These are phyloP conservation scores for Protonemura montana DNA, from an alignment of 2,888 invertebrate species.

Conservation along the genomic window DNA sequence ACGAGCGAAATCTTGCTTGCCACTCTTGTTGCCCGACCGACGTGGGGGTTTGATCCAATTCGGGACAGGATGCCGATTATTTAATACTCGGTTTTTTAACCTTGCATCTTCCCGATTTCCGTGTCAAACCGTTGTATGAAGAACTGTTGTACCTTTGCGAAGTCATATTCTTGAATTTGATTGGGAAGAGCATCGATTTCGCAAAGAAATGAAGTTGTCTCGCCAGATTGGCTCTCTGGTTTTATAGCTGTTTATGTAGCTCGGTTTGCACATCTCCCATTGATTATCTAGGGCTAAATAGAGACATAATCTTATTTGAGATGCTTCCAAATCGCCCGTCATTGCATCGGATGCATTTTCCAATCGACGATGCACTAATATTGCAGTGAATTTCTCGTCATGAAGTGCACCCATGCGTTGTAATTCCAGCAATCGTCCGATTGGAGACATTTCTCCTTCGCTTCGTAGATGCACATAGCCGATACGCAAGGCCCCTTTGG, in stretches of 20 bases:
- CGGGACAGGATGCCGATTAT: constrained; percentile 8
- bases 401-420: background rate
- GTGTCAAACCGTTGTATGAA: too few species aligned
- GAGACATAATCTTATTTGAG: constrained; percentile 2
- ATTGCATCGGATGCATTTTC: constrained; percentile 1
- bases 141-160: too few species aligned
- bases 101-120: too few species aligned
- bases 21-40: background rate
- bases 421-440: background rate
- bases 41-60: background rate
- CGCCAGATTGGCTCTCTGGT: background rate
- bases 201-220: background rate
- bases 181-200: too few species aligned
- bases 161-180: too few species aligned
- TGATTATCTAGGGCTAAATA: background rate
- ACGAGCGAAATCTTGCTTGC: background rate
- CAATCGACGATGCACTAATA: constrained; percentile 12
- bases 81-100: background rate
- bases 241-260: background rate
- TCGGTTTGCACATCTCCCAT: background rate
- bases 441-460: background rate
- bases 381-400: background rate
- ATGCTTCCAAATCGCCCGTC: background rate
- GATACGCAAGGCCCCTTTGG: background rate
- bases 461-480: background rate